Base-by-base conservation (phyloP, 1,140 invertebrate species). In the Thaumatotibia leucotreta region DNA sequence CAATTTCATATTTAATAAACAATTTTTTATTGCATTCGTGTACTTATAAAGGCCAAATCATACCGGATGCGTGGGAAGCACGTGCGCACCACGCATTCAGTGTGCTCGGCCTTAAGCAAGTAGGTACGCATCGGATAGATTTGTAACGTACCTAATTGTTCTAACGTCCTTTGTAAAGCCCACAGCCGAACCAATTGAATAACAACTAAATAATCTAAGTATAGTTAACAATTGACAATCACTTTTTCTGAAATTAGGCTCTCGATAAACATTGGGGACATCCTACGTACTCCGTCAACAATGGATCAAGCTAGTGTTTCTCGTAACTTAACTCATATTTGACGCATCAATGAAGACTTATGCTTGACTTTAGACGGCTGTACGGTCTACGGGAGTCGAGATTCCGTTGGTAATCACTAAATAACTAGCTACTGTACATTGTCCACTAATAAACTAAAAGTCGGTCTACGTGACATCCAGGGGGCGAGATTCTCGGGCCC, bases 401-500 rank as follows among this genome's bases (percentile, higher is more conserved):
- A 58, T 58, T 58, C 52, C 23, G 24, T 23, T 58, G 2, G 22
- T 27, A 31, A 14, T 14, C 52, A 75, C 74, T 74, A 74, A 89
- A 87, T 87, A 87, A 89, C 81, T 85, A 85, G 76, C 83, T 87
- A 87, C 74, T 82, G 75, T 82, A 83, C 81, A 85, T 63, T 49
- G 72, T 77, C 70, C 67, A 69, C 65, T 61, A 67, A 65, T 66
- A 58, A 63, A 23, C 52, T 22, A 39, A 39, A 45, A 5, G 31
- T 35, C 11, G 22, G 64, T 70, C 78, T 91, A 91, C 82, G 90
- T 89, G 58, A 86, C 81, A 68, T 91, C 87, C 70, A 93, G 92
- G 72, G 92, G 93, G 68, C 94, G 93, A 2, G 86, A 81, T 74
- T 94, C 93, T 63, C 94, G 93, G 68, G 95, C 92, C 63, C 95